These are phyloP conservation scores for Etheostoma nigrum DNA, from an alignment of 2,797 vertebrate species.

Conservation along the genomic window DNA sequence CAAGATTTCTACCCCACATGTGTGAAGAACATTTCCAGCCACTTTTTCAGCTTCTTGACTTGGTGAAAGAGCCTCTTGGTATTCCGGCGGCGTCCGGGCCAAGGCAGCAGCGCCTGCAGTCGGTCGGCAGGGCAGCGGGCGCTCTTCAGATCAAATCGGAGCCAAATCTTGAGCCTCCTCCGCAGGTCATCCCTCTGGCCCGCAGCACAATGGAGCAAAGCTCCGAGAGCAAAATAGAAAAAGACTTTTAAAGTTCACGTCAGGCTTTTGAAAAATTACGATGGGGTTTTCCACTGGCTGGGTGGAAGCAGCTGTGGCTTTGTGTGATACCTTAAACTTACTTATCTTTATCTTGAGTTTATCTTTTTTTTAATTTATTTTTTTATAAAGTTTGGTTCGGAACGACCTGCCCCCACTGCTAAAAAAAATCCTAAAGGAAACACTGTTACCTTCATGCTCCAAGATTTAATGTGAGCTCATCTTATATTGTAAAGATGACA, in stretches of 20 bases:
- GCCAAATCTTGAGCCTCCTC: slow-evolving; percentile 48
- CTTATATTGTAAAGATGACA: neutral
- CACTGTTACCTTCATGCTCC: neutral
- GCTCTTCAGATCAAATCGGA: slow-evolving; percentile 51
- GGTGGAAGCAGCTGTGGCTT: slow-evolving; percentile 20
- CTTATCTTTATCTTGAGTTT: too few species aligned
- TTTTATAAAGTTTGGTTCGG: too few species aligned
- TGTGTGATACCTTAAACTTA: neutral
- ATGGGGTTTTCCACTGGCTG: slow-evolving; percentile 3
- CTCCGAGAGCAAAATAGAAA: slow-evolving; percentile 12
- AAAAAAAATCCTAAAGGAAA: too few species aligned
- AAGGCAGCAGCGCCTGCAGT: slow-evolving; percentile 15
- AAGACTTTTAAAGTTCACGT: slow-evolving; percentile 41
- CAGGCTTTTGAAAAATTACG: slow-evolving; percentile 40
- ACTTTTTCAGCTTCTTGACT: slow-evolving; percentile 8
- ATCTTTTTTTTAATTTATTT: too few species aligned
- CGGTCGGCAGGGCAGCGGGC: slow-evolving; percentile 5
- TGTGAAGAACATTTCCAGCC: slow-evolving; percentile 1
- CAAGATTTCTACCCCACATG: neutral
- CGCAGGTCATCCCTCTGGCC: slow-evolving; percentile 34
- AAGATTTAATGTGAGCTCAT: neutral
- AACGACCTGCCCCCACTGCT: too few species aligned
- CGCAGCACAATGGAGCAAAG: slow-evolving; percentile 21
- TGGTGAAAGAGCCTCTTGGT: slow-evolving; percentile 20
- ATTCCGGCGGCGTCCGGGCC: slow-evolving; percentile 17